Conservation (phyloP, 1,140 invertebrate species). For the Battus philenor region DNA sequence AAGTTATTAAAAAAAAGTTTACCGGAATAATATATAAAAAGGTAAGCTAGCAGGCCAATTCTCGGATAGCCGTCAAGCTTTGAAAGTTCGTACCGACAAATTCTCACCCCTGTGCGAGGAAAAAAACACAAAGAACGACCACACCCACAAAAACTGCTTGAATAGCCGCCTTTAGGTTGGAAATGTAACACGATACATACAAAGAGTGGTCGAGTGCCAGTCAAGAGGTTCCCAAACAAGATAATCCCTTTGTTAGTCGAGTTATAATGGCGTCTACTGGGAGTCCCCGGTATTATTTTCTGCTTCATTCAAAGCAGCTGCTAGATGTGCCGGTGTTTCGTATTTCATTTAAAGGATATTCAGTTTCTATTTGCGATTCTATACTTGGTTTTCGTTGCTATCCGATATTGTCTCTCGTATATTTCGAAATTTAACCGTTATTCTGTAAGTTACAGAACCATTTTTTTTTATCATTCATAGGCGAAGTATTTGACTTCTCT, state of each 20-base stretch:
- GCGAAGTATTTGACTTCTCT: no score
- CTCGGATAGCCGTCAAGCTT: slow-evolving; percentile 33
- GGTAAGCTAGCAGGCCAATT: slow-evolving; percentile 42
- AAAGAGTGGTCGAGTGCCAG: slow-evolving; percentile 60
- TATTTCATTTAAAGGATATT: slow-evolving; percentile 62
- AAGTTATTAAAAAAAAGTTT: no score
- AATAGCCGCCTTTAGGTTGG: slow-evolving; percentile 49
- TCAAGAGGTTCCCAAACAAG: slow-evolving; percentile 74
- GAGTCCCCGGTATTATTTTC: slow-evolving; percentile 65
- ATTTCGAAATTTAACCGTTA: no score
- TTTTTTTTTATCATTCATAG: no score
- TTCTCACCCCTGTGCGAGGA: slow-evolving; percentile 48
- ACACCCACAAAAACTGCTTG: slow-evolving; percentile 66
- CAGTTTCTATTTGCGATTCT: slow-evolving; percentile 36
- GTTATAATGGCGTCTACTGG: slow-evolving; percentile 68
- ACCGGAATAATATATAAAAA: slow-evolving; percentile 28
- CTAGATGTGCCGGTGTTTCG: slow-evolving; percentile 54
- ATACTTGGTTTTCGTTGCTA: no score
- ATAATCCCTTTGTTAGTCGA: slow-evolving; percentile 73
- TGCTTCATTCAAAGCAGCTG: slow-evolving; percentile 66
- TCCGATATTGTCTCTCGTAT: no score
- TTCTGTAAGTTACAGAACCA: no score
- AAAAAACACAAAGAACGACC: slow-evolving; percentile 50
- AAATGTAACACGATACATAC: slow-evolving; percentile 67
- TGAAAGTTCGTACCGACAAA: slow-evolving; percentile 34